Percentiles rank a stretch among this genome's conserved stretches.
phyloP scores from a whole-genome alignment of 2,797 vertebrate genomes.

The Amphiprion clarkii region DNA sequence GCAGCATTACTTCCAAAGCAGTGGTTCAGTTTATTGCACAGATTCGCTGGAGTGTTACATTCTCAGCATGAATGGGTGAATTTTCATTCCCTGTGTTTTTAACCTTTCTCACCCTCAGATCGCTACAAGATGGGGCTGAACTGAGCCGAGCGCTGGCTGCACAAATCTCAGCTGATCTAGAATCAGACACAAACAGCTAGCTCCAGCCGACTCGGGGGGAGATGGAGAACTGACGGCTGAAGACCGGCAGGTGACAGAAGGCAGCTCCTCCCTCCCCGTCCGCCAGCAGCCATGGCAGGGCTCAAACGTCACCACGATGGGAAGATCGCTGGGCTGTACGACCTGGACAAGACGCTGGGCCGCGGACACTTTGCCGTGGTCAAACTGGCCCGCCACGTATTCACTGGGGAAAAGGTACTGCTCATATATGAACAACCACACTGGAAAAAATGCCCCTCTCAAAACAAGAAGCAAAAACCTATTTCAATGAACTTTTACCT shows the following conservation, averaged over 20 bases:
- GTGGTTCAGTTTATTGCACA: background rate
- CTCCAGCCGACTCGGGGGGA: background rate
- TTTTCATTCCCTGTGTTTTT: background rate
- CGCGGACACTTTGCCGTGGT: constrained; percentile 99
- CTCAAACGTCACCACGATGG: constrained; percentile 97
- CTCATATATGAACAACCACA: background rate
- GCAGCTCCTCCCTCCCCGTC: constrained; percentile 34
- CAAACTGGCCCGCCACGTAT: constrained; percentile 97
- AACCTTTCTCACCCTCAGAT: constrained; percentile 29
- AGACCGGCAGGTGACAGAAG: constrained; percentile 41
- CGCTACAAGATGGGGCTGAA: constrained; percentile 34
- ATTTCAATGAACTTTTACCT: too few species aligned
- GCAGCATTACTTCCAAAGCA: background rate
- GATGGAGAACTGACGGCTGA: constrained; percentile 72
- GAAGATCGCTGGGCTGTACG: constrained; percentile 98
- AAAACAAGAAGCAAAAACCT: too few species aligned
- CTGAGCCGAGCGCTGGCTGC: constrained; percentile 10
- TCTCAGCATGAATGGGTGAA: background rate
- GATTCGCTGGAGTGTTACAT: background rate
- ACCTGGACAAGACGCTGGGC: constrained; percentile 98
- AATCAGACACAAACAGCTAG: background rate
- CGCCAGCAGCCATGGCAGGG: constrained; percentile 89
- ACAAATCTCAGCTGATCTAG: background rate
- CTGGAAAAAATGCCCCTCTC: too few species aligned
- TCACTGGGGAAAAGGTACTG: constrained; percentile 94